Conservation (phyloP, 2,797 vertebrate genomes). For the Merluccius polli region DNA sequence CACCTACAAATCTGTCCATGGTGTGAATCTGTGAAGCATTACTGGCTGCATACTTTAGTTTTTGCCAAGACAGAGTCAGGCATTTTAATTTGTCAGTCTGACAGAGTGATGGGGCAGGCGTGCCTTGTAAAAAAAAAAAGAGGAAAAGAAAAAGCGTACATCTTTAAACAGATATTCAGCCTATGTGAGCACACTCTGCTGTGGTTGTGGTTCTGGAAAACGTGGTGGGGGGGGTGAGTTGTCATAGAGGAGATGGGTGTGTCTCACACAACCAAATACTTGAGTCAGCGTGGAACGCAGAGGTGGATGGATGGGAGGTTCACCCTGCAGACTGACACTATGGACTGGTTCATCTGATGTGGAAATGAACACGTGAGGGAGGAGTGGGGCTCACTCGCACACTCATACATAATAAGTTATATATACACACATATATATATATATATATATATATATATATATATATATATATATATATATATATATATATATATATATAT, state of each 20-base stretch:
- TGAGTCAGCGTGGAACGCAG: conserved; percentile 33
- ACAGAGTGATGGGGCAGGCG: conserved; percentile 40
- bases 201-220: conserved; percentile 27
- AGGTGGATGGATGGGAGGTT: conserved; percentile 15
- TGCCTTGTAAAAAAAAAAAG: conserved; percentile 18
- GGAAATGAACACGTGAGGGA: no score
- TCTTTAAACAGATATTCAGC: conserved; percentile 58
- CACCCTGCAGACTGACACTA: not conserved
- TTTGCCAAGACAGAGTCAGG: conserved; percentile 45
- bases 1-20: conserved; percentile 15
- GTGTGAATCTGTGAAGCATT: not conserved
- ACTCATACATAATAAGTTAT: no score
- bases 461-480: no score
- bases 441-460: not conserved
- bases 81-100: conserved; percentile 48
- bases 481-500: no score
- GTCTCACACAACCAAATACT: conserved; percentile 29
- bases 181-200: conserved; percentile 32
- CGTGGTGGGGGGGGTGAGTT: conserved; percentile 6
- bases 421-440: no score
- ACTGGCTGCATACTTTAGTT: conserved; percentile 30
- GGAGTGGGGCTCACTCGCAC: no score
- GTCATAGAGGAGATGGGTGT: conserved; percentile 43
- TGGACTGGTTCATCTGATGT: not conserved
- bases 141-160: conserved; percentile 32